Evolutionary conservation across 1,140 invertebrate species (phyloP).

Genomic region (Lucilia cuprina): DNA sequence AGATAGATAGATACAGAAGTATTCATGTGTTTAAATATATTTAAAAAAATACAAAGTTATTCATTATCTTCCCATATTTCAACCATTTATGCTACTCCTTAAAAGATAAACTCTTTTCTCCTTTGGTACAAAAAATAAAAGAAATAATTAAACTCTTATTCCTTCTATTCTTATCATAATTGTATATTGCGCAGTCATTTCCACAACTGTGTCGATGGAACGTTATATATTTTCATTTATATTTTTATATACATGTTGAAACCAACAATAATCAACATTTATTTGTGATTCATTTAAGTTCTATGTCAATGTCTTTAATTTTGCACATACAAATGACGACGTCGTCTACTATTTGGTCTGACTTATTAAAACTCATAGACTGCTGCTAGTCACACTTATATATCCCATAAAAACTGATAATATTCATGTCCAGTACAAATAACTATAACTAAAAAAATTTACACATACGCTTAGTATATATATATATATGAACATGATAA

Average conservation of each 20-base stretch:
- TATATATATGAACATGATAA: no score
- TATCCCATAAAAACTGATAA: background rate
- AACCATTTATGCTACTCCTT: no score
- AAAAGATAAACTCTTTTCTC: no score
- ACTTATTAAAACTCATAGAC: background rate
- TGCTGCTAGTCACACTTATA: background rate
- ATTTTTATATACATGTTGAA: background rate
- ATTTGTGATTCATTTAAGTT: background rate
- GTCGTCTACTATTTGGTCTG: background rate
- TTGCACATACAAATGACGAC: background rate
- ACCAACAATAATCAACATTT: background rate
- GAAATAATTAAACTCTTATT: background rate
- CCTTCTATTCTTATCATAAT: background rate
- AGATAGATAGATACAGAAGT: no score
- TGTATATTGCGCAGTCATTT: background rate
- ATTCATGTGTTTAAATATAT: no score
- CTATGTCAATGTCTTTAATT: constrained; percentile 2
- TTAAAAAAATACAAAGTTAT: no score
- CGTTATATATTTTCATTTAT: background rate
- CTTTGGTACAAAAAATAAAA: background rate
- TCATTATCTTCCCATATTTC: no score
- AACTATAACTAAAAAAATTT: background rate
- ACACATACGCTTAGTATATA: background rate
- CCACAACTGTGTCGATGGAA: background rate
- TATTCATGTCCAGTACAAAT: background rate